Evolutionary conservation across 1,140 invertebrate genomes (phyloP), one percentile per base, ranked within the genome.

Genomic region (Megathymus violae): DNA sequence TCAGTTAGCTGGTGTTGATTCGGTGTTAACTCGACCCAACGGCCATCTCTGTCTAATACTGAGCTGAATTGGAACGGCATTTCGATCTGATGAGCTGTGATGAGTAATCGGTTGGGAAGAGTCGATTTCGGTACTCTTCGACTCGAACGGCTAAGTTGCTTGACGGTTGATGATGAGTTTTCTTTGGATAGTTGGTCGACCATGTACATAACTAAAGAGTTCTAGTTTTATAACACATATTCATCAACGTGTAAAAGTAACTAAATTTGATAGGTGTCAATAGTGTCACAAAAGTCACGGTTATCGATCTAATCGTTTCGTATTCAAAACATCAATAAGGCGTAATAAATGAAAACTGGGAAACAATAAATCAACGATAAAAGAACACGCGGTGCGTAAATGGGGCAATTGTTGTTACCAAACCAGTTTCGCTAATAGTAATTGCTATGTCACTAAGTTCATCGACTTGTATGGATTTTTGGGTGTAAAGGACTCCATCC

Each of bases 261-360:
- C n/a, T 2, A 44, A 19, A 19, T 44, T 22, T 44, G 43, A 44
- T 7, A 10, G 4, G 0, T 44, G 43, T 44, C 43, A 44, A 11
- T 19, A 1, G 16, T 50, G 27, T 27, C 7, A 34, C 22, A 27
- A 4, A 15, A 14, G 22, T 48, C 11, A 15, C 15, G 14, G 27
- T 9, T 36, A 50, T 36, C 47, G 11, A 50, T 25, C 47, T 27
- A 50, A 50, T 34, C 6, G 25, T 47, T n/a, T 11, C n/a, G 16
- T 25, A 47, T 47, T 25, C 22, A 17, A 5, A 47, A 47, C 11
- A 47, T 27, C 0, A n/a, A n/a, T n/a, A 22, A 17, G 19, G 14
- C 10, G 2, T 31, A 50, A 46, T 62, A 59, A 52, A 67, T 69
- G 71, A 79, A 78, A 79, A 62, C 75, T 80, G 77, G 78, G 78